Conservation (phyloP, 23 tunicate genomes). For the Corella eumyota region DNA sequence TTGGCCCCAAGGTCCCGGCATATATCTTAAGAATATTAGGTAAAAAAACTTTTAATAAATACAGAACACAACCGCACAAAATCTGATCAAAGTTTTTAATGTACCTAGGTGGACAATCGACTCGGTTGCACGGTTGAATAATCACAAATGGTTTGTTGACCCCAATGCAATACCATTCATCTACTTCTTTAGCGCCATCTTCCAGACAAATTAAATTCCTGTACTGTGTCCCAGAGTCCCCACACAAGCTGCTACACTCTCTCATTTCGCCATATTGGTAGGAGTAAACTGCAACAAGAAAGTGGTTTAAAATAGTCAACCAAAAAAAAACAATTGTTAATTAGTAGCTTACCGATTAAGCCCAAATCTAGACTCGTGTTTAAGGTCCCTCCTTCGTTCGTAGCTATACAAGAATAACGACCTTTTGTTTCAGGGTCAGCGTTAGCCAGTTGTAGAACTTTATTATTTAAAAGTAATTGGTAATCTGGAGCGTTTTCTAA, state of each 20-base stretch:
- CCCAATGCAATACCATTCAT: constrained; percentile 72
- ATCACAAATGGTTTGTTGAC: constrained; percentile 15
- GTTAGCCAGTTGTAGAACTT: constrained; percentile 27
- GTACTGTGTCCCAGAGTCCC: constrained; percentile 42
- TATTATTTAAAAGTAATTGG: constrained; percentile 20
- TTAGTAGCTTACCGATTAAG: constrained; percentile 29
- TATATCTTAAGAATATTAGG: constrained; percentile 11
- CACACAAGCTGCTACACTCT: constrained; percentile 63
- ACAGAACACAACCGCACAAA: not conserved
- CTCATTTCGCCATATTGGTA: constrained; percentile 37
- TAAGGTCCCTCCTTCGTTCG: constrained; percentile 65
- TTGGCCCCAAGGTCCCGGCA: constrained; percentile 44
- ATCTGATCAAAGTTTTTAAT: not conserved
- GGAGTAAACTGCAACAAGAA: constrained; percentile 37
- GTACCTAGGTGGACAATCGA: constrained; percentile 80
- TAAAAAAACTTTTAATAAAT: not conserved
- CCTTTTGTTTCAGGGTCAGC: constrained; percentile 30
- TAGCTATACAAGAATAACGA: constrained; percentile 38
- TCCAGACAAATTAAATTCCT: constrained; percentile 35
- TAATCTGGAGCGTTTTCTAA: constrained; percentile 21
- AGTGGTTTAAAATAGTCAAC: not conserved
- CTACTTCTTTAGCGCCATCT: constrained; percentile 56
- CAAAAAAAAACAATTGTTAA: not conserved
- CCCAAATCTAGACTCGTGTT: constrained; percentile 27
- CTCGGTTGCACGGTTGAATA: constrained; percentile 43